Evolutionary conservation across 1,140 invertebrate species (phyloP), one percentile per base, ranked within the genome.

Genomic region (Temnothorax curvispinosus): DNA sequence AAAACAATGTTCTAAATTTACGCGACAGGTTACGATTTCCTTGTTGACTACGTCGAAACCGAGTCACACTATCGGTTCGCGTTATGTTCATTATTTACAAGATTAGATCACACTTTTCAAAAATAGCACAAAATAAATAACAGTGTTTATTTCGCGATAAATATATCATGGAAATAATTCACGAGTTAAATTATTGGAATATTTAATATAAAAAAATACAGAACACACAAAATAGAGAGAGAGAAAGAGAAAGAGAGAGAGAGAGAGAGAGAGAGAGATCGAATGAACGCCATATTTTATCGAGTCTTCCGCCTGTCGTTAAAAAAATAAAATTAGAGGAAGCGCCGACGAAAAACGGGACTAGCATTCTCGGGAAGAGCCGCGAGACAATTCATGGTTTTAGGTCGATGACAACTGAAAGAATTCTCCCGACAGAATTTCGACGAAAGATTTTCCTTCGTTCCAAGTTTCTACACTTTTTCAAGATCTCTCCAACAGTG

Each of bases 1-100:
- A 89, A 90, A 91, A 90, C 85, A 91, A 91, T 90, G 89, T 90
- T 89, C 90, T 91, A 90, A 89, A 89, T 90, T 91, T 91, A 90
- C 75, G 15, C 81, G n/a, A 69, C 44, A 50, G 8, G 47, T 47
- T 64, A 64, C 58, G 62, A 88, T 82, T 84, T 76, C 44, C 75
- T 87, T 62, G 71, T 69, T 71, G 72, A 84, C 54, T 74, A 47
- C 27, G 69, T 35, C 18, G 35, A 47, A 65, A 35, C n/a, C 52
- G 21, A 77, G 52, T 15, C 13, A 15, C 38, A 15, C 13, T 6
- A 6, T 41, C 41, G 21, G 32, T 52, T 27, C 13, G 47, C 38
- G 38, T 41, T 62, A 44, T 21, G 6, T 38, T 35, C 50, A 9
- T 60, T 58, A 9, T 60, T 58, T 44, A 8, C 32, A 15, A 47